Evolutionary conservation across 2,888 invertebrate genomes (phyloP).

Genomic region (Harpagoxenus sublaevis): DNA sequence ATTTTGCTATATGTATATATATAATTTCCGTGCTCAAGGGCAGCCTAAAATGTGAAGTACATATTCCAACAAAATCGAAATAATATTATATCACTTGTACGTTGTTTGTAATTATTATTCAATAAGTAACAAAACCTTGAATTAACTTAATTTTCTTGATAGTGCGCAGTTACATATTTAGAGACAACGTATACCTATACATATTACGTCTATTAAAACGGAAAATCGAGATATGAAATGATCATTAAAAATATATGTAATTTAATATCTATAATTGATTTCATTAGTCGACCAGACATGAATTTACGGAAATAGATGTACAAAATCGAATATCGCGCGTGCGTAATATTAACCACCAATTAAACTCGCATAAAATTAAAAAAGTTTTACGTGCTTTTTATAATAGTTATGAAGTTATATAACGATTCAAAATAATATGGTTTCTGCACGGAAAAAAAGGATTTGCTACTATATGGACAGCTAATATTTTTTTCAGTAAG

Average conservation of each 20-base stretch:
- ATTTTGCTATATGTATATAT: conserved; percentile 3
- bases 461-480: too few species aligned
- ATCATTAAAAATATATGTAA: background rate
- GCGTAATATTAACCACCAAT: background rate
- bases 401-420: background rate
- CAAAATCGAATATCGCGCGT: background rate
- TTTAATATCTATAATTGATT: background rate
- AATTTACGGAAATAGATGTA: conserved; percentile 15
- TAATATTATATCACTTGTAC: background rate
- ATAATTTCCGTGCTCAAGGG: conserved; percentile 9
- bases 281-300: background rate
- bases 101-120: background rate
- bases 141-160: background rate
- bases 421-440: background rate
- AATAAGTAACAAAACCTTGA: background rate
- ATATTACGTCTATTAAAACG: background rate
- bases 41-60: background rate
- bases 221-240: background rate
- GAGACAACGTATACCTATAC: background rate
- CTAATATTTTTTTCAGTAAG: too few species aligned
- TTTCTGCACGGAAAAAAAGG: background rate
- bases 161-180: background rate
- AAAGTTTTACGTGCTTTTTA: background rate
- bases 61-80: background rate
- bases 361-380: background rate